Base-by-base conservation (phyloP, 1,140 invertebrate species). In the Leptinotarsa undecemlineata region DNA sequence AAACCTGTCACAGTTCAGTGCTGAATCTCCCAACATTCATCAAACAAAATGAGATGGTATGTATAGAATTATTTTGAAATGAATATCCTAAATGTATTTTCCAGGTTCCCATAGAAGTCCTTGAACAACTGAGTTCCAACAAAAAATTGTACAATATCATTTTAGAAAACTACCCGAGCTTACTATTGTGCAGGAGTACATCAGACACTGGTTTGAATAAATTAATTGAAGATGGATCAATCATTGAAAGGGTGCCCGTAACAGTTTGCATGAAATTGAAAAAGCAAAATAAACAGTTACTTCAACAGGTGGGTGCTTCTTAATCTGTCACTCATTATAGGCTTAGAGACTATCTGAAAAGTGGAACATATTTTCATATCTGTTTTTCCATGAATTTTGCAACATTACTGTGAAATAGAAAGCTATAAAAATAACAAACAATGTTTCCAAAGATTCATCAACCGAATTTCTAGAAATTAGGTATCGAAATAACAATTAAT, bases 1-100 rank as follows among this genome's bases (percentile, higher is more conserved):
- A 73, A 67, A 71, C 77, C 11, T 77, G 81, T 72, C 86, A 86
- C 68, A 81, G 87, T 68, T 94, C 93, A 21, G 88, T 93, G 67
- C 87, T 93, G 23, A 91, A 92, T 84, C 83, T 95, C 48, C 93
- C 93, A 0, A 93, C 92, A 2, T 93, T 92, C 83, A 85, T 94
- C 3, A 88, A 87, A 73, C 88, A 90, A 78, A 90, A 88, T 76
- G 91, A 92, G 82, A 91, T 91, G 86, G 90, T 93, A 84, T 73
- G 78, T 78, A 71, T 73, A 74, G 14, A 11, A 48, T 42, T 63
- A n/a, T 20, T 23, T 20, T 64, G 6, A 19, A 15, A 26, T 14
- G 14, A 26, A 19, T 1, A 13, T 19, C 26, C 15, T 21, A 19
- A 15, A 57, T 57, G n/a, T 8, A 67, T 76, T 75, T 87, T 87